Conservation (phyloP, 1,140 invertebrate species). For the Proctacanthus coquilletti region DNA sequence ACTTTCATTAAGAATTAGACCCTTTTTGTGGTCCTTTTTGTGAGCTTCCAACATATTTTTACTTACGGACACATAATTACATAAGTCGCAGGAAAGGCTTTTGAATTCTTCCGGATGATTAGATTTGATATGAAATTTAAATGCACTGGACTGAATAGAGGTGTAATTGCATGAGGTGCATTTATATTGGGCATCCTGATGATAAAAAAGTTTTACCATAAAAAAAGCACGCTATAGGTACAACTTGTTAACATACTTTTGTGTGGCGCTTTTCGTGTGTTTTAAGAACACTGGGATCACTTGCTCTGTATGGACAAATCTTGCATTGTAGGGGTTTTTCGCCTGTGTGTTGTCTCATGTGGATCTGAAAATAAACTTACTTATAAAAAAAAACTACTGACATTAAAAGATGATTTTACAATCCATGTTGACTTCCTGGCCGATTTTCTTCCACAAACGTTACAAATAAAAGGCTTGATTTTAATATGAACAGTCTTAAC, state of each 20-base stretch:
- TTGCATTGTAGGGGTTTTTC: slow-evolving; percentile 24
- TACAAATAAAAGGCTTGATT: slow-evolving; percentile 58
- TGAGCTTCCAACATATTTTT: slow-evolving; percentile 11
- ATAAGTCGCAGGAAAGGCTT: slow-evolving; percentile 18
- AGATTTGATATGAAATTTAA: slow-evolving; percentile 17
- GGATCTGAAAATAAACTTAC: slow-evolving; percentile 36
- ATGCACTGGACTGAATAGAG: slow-evolving; percentile 17
- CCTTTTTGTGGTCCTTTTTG: slow-evolving; percentile 19
- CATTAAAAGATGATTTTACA: slow-evolving; percentile 42
- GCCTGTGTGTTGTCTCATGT: slow-evolving; percentile 60
- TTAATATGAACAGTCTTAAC: slow-evolving; percentile 63
- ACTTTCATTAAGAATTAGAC: slow-evolving; percentile 13
- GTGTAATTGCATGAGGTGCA: slow-evolving; percentile 15
- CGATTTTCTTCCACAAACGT: slow-evolving; percentile 57
- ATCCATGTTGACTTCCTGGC: slow-evolving; percentile 50
- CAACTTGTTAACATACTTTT: slow-evolving; percentile 3
- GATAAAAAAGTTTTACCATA: not conserved
- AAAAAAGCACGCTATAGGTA: not conserved
- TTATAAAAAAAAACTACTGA: not conserved
- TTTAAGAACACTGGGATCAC: slow-evolving; percentile 25
- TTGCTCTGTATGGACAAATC: slow-evolving; percentile 21
- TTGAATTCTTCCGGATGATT: slow-evolving; percentile 18
- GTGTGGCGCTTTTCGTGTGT: slow-evolving; percentile 23
- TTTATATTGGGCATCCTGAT: slow-evolving; percentile 9
- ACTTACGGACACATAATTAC: slow-evolving; percentile 19